These are phyloP conservation scores for Microvelia longipes DNA, from an alignment of 1,140 invertebrate genomes.

Conservation along the genomic window DNA sequence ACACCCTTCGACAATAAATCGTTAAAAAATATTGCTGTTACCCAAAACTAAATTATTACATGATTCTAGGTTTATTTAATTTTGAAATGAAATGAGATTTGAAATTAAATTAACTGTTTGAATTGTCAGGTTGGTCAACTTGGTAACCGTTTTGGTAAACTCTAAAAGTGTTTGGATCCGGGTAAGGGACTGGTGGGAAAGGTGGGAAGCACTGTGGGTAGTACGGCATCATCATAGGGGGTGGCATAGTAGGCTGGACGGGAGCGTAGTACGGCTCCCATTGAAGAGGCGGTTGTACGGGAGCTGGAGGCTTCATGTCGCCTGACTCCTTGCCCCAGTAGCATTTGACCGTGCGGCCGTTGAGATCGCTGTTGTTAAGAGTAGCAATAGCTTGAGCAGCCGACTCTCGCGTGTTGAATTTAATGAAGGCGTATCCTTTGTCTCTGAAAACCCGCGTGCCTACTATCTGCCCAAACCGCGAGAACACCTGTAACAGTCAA, in stretches of 20 bases:
- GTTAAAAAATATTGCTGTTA: too few species aligned
- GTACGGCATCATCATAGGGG: neutral
- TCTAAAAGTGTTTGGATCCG: neutral
- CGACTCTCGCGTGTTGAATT: constrained; percentile 91
- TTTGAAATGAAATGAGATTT: too few species aligned
- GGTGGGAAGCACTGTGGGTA: neutral
- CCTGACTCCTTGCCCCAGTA: constrained; percentile 96
- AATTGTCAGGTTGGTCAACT: too few species aligned
- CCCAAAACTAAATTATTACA: too few species aligned
- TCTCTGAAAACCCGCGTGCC: constrained; percentile 97
- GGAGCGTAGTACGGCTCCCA: neutral
- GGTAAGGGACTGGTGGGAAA: neutral
- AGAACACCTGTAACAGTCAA: constrained; percentile 70
- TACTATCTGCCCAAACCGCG: constrained; percentile 83
- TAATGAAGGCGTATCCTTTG: constrained; percentile 98
- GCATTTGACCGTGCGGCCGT: constrained; percentile 91
- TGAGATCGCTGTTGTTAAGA: constrained; percentile 92
- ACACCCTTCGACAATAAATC: too few species aligned
- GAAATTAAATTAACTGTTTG: too few species aligned
- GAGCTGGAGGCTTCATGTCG: constrained; percentile 31
- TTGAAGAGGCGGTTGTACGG: neutral
- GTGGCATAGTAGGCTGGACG: too few species aligned
- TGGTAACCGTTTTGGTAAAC: too few species aligned
- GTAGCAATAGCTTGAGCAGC: constrained; percentile 93
- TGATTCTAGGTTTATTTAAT: too few species aligned